These are phyloP conservation scores for Anastrepha ludens DNA, from an alignment of 1,140 invertebrate species.

Conservation along the genomic window DNA sequence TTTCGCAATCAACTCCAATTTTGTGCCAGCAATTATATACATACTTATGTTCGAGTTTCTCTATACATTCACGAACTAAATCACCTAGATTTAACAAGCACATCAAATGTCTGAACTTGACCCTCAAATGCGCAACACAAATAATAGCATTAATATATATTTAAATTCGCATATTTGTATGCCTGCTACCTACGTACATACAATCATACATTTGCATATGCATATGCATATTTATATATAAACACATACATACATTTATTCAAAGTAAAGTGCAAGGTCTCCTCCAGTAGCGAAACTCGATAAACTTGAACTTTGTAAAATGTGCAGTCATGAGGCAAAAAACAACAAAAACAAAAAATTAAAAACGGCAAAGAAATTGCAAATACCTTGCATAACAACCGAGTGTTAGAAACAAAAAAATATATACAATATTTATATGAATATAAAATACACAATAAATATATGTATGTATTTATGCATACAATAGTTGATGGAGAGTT, in stretches of 20 bases:
- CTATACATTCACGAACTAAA: neutral
- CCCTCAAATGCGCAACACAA: constrained; percentile 16
- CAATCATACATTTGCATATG: neutral
- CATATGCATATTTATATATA: neutral
- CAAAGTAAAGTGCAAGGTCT: constrained; percentile 50
- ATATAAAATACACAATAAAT: neutral
- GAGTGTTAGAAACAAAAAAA: neutral
- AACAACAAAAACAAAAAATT: constrained; percentile 19
- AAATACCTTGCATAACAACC: neutral
- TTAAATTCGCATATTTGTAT: neutral
- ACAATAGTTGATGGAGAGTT: neutral
- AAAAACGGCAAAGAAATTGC: neutral
- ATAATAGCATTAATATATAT: neutral
- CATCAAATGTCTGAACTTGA: constrained; percentile 12
- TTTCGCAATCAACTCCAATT: neutral
- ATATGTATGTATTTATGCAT: neutral
- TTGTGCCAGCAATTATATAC: neutral
- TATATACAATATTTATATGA: neutral
- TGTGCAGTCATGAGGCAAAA: constrained; percentile 4
- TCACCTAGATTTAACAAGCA: neutral
- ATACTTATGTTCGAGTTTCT: neutral
- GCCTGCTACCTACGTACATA: neutral
- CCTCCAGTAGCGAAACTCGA: constrained; percentile 13
- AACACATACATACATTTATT: neutral
- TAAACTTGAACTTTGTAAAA: constrained; percentile 50